phyloP scores from a whole-genome alignment of 2,113 vertebrate genomes.

The Periophthalmodon schlosseri region DNA sequence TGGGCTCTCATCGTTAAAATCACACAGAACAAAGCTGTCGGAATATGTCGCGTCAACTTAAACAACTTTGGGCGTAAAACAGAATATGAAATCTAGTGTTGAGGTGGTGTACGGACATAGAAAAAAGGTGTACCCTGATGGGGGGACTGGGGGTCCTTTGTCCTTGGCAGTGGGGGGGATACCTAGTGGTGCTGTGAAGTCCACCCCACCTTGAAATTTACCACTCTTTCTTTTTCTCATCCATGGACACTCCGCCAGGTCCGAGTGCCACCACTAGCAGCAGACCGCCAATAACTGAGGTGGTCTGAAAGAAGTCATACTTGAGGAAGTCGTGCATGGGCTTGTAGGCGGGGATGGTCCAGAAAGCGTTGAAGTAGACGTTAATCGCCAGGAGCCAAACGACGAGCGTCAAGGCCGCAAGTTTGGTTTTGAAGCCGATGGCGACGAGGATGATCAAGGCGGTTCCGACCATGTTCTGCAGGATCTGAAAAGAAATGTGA shows the following conservation, averaged over 20 bases:
- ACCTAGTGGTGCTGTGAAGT: slow-evolving; percentile 55
- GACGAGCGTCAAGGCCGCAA: slow-evolving; percentile 93
- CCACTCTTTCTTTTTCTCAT: slow-evolving; percentile 99
- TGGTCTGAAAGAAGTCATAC: slow-evolving; percentile 99
- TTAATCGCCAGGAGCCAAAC: slow-evolving; percentile 96
- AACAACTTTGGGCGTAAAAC: slow-evolving; percentile 38
- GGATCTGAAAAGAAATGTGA: slow-evolving; percentile 76
- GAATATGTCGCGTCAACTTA: slow-evolving; percentile 21
- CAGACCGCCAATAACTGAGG: slow-evolving; percentile 95
- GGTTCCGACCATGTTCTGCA: slow-evolving; percentile 97
- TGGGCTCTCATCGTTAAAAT: slow-evolving; percentile 1
- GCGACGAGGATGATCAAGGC: slow-evolving; percentile 95
- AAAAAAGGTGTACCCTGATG: slow-evolving; percentile 37
- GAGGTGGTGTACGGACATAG: slow-evolving; percentile 40
- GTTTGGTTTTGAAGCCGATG: slow-evolving; percentile 96
- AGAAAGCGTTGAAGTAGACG: slow-evolving; percentile 98
- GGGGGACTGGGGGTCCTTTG: slow-evolving; percentile 55
- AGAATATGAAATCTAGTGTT: slow-evolving; percentile 21
- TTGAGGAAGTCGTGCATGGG: slow-evolving; percentile 99
- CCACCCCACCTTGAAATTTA: slow-evolving; percentile 53
- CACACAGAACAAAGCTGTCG: slow-evolving; percentile 16
- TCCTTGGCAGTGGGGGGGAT: slow-evolving; percentile 53
- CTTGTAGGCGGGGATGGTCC: slow-evolving; percentile 93
- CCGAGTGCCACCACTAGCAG: slow-evolving; percentile 96
- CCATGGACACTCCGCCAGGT: slow-evolving; percentile 97